These are phyloP conservation scores for Fukomys damarensis DNA, from an alignment of 2,113 vertebrate genomes.

Conservation along the genomic window DNA sequence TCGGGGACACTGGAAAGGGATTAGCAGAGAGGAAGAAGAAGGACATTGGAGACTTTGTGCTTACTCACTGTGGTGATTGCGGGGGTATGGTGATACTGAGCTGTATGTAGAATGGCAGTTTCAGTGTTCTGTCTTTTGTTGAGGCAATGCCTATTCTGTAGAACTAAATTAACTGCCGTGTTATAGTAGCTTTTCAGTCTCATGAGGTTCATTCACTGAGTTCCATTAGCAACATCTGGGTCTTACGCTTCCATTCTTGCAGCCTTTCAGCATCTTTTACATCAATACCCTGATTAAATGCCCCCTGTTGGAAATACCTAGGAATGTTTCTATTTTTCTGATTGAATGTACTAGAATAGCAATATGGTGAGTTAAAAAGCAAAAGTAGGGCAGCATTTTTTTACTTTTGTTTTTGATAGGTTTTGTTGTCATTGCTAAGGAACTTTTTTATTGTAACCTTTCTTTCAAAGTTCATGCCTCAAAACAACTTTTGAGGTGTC, in stretches of 20 bases:
- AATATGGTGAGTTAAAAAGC: background rate
- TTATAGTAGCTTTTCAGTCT: background rate
- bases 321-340: background rate
- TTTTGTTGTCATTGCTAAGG: conserved; percentile 24
- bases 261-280: background rate
- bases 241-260: background rate
- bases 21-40: background rate
- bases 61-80: background rate
- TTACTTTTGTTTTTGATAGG: background rate
- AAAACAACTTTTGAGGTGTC: background rate
- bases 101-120: background rate
- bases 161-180: background rate
- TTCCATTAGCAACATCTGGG: background rate
- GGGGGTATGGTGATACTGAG: background rate
- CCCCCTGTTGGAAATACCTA: background rate
- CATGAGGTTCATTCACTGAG: background rate
- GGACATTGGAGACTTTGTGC: background rate
- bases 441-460: background rate
- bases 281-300: conserved; percentile 26
- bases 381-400: background rate
- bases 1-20: background rate
- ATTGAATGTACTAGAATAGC: background rate
- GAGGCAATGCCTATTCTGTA: background rate
- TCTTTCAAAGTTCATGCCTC: background rate
- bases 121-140: background rate